A percentile compares a stretch with the other conserved stretches of the same genome.
Evolutionary conservation across 2,113 vertebrate species (phyloP).

Genomic region (Ophiodon elongatus): DNA sequence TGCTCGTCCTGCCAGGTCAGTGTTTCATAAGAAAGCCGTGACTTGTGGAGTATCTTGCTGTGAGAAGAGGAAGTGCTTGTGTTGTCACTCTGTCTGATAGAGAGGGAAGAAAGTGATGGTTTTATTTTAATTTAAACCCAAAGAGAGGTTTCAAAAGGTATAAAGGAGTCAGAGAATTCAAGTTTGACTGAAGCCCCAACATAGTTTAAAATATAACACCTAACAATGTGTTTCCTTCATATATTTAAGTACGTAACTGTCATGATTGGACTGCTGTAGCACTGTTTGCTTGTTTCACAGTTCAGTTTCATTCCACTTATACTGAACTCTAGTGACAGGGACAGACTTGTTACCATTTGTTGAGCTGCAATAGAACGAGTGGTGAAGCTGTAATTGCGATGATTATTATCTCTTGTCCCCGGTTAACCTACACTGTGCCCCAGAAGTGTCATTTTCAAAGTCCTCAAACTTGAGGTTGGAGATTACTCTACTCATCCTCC

Average conservation of each 20-base stretch:
- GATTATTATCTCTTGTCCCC: constrained; percentile 60
- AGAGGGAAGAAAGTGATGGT: constrained; percentile 9
- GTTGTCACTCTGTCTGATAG: constrained; percentile 5
- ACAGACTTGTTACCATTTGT: constrained; percentile 22
- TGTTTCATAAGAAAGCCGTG: constrained; percentile 28
- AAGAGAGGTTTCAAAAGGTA: neutral
- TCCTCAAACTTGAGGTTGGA: constrained; percentile 60
- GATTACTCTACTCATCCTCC: constrained; percentile 48
- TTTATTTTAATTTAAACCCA: constrained; percentile 24
- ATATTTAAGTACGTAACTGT: neutral
- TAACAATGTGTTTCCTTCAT: neutral
- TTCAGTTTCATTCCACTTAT: neutral
- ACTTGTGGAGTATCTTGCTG: neutral
- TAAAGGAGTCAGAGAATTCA: neutral
- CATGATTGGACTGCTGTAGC: neutral
- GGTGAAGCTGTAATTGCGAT: constrained; percentile 57
- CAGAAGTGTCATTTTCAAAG: constrained; percentile 70
- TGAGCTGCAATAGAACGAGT: constrained; percentile 35
- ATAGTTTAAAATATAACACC: neutral
- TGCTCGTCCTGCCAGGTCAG: neutral
- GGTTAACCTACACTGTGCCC: constrained; percentile 57
- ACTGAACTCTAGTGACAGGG: constrained; percentile 17
- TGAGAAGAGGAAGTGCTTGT: constrained; percentile 30
- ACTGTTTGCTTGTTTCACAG: neutral
- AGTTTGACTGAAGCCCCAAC: neutral